These are phyloP conservation scores for Xiphophorus hellerii DNA, from an alignment of 2,113 vertebrate species.

Conservation along the genomic window DNA sequence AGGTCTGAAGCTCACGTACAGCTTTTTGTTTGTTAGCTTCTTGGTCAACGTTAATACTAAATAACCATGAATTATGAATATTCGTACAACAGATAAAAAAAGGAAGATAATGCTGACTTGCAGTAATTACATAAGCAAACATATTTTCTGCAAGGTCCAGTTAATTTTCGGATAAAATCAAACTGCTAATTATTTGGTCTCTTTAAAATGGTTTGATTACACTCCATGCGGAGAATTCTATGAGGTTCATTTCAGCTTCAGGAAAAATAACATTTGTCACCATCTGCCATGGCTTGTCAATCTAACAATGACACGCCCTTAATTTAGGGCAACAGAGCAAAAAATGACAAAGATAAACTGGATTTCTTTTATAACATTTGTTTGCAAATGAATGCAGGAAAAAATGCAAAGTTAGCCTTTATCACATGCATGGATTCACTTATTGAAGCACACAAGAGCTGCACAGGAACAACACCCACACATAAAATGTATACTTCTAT, in stretches of 20 bases:
- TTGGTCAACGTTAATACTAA: slow-evolving; percentile 43
- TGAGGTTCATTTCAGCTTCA: slow-evolving; percentile 59
- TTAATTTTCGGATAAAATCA: not conserved
- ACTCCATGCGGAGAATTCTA: not conserved
- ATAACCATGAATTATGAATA: slow-evolving; percentile 26
- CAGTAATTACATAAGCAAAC: not conserved
- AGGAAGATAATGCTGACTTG: not conserved
- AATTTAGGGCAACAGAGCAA: slow-evolving; percentile 33
- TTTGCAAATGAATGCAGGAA: not conserved
- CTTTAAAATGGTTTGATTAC: slow-evolving; percentile 25
- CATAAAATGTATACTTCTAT: slow-evolving; percentile 16
- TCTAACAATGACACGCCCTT: not conserved
- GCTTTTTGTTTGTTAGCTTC: slow-evolving; percentile 26
- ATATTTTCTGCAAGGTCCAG: not conserved
- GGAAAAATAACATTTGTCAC: slow-evolving; percentile 28
- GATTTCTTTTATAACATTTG: slow-evolving; percentile 20
- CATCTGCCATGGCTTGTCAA: slow-evolving; percentile 14
- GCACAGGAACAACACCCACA: not conserved
- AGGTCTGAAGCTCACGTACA: slow-evolving; percentile 28
- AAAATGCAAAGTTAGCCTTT: slow-evolving; percentile 38
- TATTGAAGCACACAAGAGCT: not conserved
- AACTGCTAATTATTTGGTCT: slow-evolving; percentile 13
- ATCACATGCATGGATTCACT: slow-evolving; percentile 1
- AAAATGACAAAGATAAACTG: slow-evolving; percentile 12
- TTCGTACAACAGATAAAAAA: slow-evolving; percentile 7